Conservation (phyloP, 1,140 invertebrate genomes). For the Cepaea nemoralis region DNA sequence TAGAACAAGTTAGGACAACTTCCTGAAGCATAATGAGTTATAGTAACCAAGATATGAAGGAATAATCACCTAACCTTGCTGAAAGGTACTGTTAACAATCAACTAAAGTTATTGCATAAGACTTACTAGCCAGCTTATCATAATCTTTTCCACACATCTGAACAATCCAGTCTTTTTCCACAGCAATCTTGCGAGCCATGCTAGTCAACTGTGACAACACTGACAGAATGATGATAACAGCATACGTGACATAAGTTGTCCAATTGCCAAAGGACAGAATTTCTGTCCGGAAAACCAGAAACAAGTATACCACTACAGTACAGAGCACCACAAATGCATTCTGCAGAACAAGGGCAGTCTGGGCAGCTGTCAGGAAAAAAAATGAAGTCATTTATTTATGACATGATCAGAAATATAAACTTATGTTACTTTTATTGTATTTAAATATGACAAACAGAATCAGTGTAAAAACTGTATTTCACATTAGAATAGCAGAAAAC, state of each 20-base stretch:
- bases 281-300: constrained; percentile 35
- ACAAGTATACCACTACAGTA: constrained; percentile 51
- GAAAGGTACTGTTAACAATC: too few relatives aligned
- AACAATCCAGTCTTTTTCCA: constrained; percentile 76
- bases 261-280: constrained; percentile 31
- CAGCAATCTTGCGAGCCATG: constrained; percentile 71
- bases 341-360: constrained; percentile 57
- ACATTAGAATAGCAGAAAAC: too few relatives aligned
- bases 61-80: too few relatives aligned
- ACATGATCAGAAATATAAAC: too few relatives aligned
- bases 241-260: constrained; percentile 47
- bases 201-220: constrained; percentile 66
- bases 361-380: constrained; percentile 54
- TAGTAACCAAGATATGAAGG: too few relatives aligned
- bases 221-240: constrained; percentile 62
- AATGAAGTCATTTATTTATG: too few relatives aligned
- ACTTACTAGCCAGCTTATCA: constrained; percentile 61
- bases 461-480: too few relatives aligned
- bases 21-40: too few relatives aligned
- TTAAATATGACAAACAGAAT: too few relatives aligned
- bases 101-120: not conserved
- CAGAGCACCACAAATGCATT: constrained; percentile 57
- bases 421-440: too few relatives aligned
- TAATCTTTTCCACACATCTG: constrained; percentile 68
- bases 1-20: too few relatives aligned